phyloP scores from a whole-genome alignment of 2,888 invertebrate genomes.

The Digitonthophagus gazella region DNA sequence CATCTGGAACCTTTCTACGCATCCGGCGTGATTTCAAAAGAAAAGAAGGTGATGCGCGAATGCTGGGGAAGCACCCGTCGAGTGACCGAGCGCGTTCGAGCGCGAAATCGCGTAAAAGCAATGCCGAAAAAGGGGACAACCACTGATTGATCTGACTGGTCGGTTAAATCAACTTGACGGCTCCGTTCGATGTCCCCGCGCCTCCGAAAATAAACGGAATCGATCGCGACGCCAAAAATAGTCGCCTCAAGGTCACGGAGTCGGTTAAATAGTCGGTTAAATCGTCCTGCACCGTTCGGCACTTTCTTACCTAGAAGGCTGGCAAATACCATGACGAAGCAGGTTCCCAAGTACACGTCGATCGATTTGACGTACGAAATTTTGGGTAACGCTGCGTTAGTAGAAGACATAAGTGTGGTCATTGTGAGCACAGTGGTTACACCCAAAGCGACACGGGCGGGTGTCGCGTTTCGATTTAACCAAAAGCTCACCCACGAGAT shows the following conservation, averaged over 20 bases:
- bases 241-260: slow-evolving; percentile 7
- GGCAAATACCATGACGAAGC: slow-evolving; percentile 99
- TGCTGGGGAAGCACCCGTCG: not conserved
- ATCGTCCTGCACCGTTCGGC: slow-evolving; percentile 5
- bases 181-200: slow-evolving; percentile 9
- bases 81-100: not conserved
- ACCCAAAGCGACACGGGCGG: slow-evolving; percentile 89
- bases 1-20: not conserved
- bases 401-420: slow-evolving; percentile 97
- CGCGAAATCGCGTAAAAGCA: not conserved
- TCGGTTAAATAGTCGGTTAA: not conserved
- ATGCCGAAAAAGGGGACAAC: not conserved
- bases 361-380: slow-evolving; percentile 97
- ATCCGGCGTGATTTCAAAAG: not conserved
- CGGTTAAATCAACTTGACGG: slow-evolving; percentile 8
- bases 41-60: not conserved
- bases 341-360: slow-evolving; percentile 95
- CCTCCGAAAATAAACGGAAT: not conserved
- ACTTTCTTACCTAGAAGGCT: slow-evolving; percentile 79
- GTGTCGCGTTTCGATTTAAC: slow-evolving; percentile 93
- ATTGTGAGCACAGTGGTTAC: slow-evolving; percentile 96
- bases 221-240: not conserved
- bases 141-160: slow-evolving; percentile 3
- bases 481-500: slow-evolving; percentile 98
- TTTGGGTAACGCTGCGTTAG: slow-evolving; percentile 95